phyloP scores from a whole-genome alignment of 2,113 vertebrate genomes.

The Candoia aspera region DNA sequence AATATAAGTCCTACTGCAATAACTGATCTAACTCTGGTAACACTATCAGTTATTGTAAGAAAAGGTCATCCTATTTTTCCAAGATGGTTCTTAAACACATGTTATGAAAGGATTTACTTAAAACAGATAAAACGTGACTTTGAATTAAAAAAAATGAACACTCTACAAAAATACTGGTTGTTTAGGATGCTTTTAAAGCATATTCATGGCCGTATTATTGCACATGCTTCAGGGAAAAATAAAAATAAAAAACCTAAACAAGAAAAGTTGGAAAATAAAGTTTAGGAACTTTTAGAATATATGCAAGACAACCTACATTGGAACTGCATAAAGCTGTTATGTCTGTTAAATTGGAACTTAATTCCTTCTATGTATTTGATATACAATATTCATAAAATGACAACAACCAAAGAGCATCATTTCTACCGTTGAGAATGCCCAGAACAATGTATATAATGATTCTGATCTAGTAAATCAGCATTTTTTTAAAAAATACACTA shows the following conservation, averaged over 20 bases:
- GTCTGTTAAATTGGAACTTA: background rate
- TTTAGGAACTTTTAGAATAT: background rate
- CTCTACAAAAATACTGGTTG: background rate
- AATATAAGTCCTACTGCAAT: background rate
- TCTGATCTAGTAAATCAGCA: background rate
- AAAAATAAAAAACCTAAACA: background rate
- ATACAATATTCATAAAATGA: background rate
- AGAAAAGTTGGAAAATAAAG: background rate
- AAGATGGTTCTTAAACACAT: background rate
- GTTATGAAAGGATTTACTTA: background rate
- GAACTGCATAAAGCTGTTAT: background rate
- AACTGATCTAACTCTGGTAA: background rate
- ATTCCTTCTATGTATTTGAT: background rate
- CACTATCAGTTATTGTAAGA: background rate
- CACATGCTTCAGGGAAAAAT: background rate
- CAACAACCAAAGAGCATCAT: background rate
- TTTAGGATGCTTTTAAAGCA: background rate
- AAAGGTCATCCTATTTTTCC: background rate
- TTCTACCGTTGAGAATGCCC: background rate
- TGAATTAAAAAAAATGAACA: background rate
- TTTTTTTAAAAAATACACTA: background rate
- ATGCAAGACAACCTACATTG: background rate
- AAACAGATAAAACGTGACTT: background rate
- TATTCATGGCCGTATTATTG: background rate
- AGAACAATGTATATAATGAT: background rate